Conservation (phyloP, 2,888 invertebrate species). For the Hyles lineata region DNA sequence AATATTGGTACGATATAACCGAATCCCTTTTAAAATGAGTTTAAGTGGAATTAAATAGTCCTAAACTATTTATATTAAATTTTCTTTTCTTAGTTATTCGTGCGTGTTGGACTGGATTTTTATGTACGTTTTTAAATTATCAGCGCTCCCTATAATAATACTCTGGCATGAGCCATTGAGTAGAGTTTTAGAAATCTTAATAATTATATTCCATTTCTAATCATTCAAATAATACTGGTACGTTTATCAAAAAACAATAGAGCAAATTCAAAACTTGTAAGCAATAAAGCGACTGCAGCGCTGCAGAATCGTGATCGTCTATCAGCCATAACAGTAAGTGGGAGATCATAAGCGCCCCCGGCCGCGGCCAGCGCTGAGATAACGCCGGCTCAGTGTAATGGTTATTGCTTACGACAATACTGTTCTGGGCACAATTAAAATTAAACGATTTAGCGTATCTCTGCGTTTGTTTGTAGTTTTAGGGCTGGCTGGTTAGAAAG, state of each 20-base stretch:
- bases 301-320: slow-evolving; percentile 22
- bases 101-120: no score
- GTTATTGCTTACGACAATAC: slow-evolving; percentile 19
- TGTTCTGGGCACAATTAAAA: slow-evolving; percentile 19
- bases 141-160: no score
- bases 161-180: no score
- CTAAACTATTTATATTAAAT: no score
- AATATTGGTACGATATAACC: no score
- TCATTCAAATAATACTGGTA: neutral
- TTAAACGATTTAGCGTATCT: slow-evolving; percentile 25
- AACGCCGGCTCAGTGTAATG: slow-evolving; percentile 9
- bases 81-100: no score
- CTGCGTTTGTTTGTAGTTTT: neutral
- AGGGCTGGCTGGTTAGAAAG: neutral
- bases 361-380: slow-evolving; percentile 17
- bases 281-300: slow-evolving; percentile 24
- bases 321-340: slow-evolving; percentile 16
- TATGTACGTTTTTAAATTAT: no score
- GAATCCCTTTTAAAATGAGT: no score
- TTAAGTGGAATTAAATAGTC: no score
- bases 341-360: slow-evolving; percentile 7
- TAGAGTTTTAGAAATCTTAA: no score
- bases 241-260: neutral
- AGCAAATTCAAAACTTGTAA: neutral
- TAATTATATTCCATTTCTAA: no score